Conservation (phyloP, 2,797 vertebrate species). For the Tamandua tetradactyla region DNA sequence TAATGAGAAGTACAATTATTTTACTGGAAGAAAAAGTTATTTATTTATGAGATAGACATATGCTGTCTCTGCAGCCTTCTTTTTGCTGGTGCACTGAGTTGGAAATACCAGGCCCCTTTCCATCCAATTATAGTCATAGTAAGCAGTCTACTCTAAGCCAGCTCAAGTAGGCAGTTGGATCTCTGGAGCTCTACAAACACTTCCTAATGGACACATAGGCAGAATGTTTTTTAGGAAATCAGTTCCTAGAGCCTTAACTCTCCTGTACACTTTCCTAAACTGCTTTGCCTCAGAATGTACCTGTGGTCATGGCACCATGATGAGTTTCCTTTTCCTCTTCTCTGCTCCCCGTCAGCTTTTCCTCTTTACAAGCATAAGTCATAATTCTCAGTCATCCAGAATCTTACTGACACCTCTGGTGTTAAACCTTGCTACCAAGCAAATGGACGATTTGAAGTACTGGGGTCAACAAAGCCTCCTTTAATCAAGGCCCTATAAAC, state of each 20-base stretch:
- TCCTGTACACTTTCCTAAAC: neutral
- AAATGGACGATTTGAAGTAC: neutral
- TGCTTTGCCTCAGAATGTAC: neutral
- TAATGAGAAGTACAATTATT: neutral
- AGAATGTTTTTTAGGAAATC: neutral
- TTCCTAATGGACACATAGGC: no score
- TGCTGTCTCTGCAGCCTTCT: neutral
- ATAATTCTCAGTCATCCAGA: neutral
- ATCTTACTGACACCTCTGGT: neutral
- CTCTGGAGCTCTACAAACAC: neutral
- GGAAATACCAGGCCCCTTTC: neutral
- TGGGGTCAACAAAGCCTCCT: neutral
- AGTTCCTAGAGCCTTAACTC: neutral
- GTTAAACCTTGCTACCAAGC: neutral
- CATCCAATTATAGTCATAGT: neutral
- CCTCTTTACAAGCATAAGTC: neutral
- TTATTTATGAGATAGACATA: neutral
- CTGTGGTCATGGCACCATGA: fast-evolving
- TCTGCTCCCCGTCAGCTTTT: neutral
- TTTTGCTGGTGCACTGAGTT: neutral
- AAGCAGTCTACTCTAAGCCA: neutral
- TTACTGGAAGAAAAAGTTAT: neutral
- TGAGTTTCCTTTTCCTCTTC: neutral
- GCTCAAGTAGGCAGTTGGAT: no score
- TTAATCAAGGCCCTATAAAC: neutral